phyloP scores from a whole-genome alignment of 1,140 invertebrate species.

The Drosophila chauvacae region DNA sequence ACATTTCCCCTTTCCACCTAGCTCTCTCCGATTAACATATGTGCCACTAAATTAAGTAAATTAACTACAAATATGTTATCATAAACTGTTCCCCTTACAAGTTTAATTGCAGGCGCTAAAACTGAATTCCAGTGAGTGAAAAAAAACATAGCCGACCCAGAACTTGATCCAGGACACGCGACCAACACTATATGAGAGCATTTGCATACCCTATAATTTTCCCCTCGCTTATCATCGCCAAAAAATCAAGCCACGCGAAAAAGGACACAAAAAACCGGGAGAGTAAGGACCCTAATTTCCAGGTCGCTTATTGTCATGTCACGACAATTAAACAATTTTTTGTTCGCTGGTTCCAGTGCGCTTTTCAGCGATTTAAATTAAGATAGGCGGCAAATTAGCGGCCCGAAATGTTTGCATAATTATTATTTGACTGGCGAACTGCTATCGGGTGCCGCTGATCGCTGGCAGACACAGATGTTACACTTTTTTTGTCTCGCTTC shows the following conservation, averaged over 20 bases:
- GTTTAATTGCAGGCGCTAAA: constrained; percentile 65
- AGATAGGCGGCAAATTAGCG: constrained; percentile 81
- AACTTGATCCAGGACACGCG: constrained; percentile 68
- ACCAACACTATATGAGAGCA: constrained; percentile 59
- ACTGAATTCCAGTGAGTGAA: constrained; percentile 16
- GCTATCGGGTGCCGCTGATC: constrained; percentile 63
- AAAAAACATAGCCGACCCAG: neutral
- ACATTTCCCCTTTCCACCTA: neutral
- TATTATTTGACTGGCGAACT: constrained; percentile 67
- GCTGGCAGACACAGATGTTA: constrained; percentile 71
- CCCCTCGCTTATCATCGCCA: constrained; percentile 63
- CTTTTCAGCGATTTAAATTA: constrained; percentile 81
- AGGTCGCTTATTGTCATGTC: constrained; percentile 75
- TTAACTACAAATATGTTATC: constrained; percentile 70
- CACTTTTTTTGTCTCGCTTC: constrained; percentile 39
- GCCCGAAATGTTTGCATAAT: constrained; percentile 80
- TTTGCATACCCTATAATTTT: constrained; percentile 80
- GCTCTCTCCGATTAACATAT: constrained; percentile 22
- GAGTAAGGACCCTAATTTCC: constrained; percentile 72
- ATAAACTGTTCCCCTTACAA: constrained; percentile 56
- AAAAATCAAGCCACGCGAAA: constrained; percentile 72
- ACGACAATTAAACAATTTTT: constrained; percentile 75
- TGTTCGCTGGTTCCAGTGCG: constrained; percentile 60
- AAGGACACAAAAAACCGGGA: constrained; percentile 34
- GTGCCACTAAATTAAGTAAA: constrained; percentile 52